Conservation (phyloP, 2,888 invertebrate species). For the Heliconius ethilla region DNA sequence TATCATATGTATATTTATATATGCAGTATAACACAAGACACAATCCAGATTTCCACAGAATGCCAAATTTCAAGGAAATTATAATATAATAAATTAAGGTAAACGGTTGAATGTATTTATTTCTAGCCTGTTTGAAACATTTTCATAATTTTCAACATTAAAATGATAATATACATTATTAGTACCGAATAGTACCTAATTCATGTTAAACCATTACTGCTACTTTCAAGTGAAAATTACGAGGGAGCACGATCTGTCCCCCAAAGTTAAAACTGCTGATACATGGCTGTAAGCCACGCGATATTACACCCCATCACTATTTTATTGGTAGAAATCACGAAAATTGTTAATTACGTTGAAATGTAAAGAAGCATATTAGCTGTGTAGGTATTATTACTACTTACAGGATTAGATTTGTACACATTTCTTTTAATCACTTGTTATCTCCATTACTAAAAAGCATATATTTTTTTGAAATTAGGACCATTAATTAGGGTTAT, state of each 20-base stretch:
- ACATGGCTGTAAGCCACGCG: conserved; percentile 21
- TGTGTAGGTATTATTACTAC: not conserved
- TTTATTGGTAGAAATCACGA: conserved; percentile 27
- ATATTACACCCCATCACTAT: conserved; percentile 15
- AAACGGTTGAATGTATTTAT: not conserved
- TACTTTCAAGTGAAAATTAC: conserved; percentile 6
- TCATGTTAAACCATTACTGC: not conserved
- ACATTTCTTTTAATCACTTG: too few relatives aligned
- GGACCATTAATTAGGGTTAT: too few relatives aligned
- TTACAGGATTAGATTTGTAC: not conserved
- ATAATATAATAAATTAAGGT: not conserved
- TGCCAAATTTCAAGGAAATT: too few relatives aligned
- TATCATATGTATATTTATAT: too few relatives aligned
- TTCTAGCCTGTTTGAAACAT: not conserved
- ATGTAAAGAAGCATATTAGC: not conserved
- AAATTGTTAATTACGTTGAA: conserved; percentile 22
- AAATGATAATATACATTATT: not conserved
- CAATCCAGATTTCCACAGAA: too few relatives aligned
- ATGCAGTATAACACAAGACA: too few relatives aligned
- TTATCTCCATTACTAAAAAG: too few relatives aligned
- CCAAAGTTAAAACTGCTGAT: conserved; percentile 9
- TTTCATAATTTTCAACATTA: not conserved
- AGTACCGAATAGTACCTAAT: not conserved
- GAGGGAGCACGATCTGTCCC: not conserved
- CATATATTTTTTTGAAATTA: too few relatives aligned